These are phyloP conservation scores for Peromyscus californicus DNA, from an alignment of 2,113 vertebrate species.

Conservation along the genomic window DNA sequence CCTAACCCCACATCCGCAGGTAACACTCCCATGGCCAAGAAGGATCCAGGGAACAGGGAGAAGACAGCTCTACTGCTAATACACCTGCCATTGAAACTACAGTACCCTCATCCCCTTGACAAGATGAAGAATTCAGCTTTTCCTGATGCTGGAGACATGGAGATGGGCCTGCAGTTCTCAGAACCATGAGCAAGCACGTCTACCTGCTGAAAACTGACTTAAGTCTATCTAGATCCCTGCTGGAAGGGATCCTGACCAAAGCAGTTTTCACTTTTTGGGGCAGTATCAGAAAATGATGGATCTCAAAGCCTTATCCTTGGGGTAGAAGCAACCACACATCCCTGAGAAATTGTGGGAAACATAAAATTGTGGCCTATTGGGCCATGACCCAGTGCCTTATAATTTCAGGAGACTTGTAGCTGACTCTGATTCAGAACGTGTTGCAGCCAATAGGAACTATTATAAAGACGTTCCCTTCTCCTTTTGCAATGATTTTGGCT, in stretches of 20 bases:
- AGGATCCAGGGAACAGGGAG: not conserved
- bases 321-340: not conserved
- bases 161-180: not conserved
- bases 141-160: not conserved
- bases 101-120: not conserved
- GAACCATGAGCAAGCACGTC: not conserved
- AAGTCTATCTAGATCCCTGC: not conserved
- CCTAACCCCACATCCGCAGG: fast-evolving
- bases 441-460: not conserved
- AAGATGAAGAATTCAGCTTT: not conserved
- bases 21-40: not conserved
- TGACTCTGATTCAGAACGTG: not conserved
- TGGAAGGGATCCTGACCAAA: not conserved
- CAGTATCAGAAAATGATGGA: not conserved
- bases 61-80: not conserved
- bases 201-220: not conserved
- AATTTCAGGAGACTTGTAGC: not conserved
- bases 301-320: not conserved
- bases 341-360: not conserved
- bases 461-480: not conserved
- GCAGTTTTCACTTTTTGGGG: not conserved
- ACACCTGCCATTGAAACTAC: fast-evolving
- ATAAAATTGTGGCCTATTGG: not conserved
- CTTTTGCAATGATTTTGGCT: not conserved
- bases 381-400: not conserved